Conservation (phyloP, 2,113 vertebrate genomes). For the Hemibagrus wyckioides region DNA sequence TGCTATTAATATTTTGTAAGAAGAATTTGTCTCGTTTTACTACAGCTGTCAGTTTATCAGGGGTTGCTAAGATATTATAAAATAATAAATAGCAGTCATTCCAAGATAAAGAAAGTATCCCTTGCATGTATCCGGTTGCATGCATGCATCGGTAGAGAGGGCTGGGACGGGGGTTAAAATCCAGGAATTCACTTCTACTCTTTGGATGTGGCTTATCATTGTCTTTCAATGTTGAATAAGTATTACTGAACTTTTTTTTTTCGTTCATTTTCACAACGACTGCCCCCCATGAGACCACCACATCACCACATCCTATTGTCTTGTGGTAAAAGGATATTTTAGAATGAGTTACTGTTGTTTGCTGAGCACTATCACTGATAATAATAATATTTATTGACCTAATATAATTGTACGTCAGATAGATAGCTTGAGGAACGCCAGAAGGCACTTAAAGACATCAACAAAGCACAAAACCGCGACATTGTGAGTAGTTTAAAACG, state of each 20-base stretch:
- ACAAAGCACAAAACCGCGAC: constrained; percentile 72
- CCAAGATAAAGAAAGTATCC: constrained; percentile 81
- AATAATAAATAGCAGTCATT: constrained; percentile 77
- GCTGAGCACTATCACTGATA: constrained; percentile 68
- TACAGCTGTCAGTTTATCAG: constrained; percentile 79
- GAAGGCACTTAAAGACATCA: constrained; percentile 58
- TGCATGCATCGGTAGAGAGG: constrained; percentile 62
- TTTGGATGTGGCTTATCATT: constrained; percentile 75
- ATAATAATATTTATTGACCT: constrained; percentile 67
- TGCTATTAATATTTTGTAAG: constrained; percentile 95
- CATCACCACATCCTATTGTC: constrained; percentile 23
- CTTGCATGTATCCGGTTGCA: constrained; percentile 74
- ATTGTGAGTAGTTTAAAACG: constrained; percentile 45
- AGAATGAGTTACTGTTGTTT: constrained; percentile 48
- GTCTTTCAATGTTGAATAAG: constrained; percentile 37
- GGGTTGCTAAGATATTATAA: constrained; percentile 72
- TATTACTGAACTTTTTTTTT: constrained; percentile 32
- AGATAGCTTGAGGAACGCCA: constrained; percentile 52
- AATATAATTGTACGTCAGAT: constrained; percentile 52
- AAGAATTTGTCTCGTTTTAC: constrained; percentile 79
- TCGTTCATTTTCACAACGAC: constrained; percentile 22
- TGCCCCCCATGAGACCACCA: constrained; percentile 19
- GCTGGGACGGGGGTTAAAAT: constrained; percentile 47
- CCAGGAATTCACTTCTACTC: constrained; percentile 53
- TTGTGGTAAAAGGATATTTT: constrained; percentile 23